Conservation (phyloP, 2,113 vertebrate genomes). For the Otocyon megalotis region DNA sequence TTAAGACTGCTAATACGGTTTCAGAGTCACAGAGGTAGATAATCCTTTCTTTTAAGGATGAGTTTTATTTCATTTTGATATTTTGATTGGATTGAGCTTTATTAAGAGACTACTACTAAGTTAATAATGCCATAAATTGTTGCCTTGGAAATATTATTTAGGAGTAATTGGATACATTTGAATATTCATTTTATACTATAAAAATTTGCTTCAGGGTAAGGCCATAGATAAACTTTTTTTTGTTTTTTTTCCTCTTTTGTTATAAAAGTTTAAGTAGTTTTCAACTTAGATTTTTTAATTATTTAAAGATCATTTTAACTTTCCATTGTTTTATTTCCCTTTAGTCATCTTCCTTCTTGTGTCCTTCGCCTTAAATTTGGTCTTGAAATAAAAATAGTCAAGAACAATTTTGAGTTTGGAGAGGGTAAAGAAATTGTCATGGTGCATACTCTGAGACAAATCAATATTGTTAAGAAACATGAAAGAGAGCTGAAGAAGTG, state of each 20-base stretch:
- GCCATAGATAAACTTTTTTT: background rate
- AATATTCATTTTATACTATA: constrained; percentile 32
- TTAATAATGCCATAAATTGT: background rate
- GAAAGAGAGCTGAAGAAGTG: background rate
- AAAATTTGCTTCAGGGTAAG: constrained; percentile 51
- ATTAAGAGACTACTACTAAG: background rate
- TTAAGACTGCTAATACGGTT: background rate
- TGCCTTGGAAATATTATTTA: background rate
- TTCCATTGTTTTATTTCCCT: constrained; percentile 21
- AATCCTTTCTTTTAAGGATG: background rate
- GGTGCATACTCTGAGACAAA: background rate
- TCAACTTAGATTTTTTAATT: constrained; percentile 48
- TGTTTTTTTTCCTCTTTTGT: background rate
- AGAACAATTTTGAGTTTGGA: constrained; percentile 24
- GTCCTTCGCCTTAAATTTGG: constrained; percentile 37
- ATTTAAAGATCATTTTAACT: constrained; percentile 49
- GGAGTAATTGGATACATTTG: constrained; percentile 5
- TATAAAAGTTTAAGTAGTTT: constrained; percentile 29
- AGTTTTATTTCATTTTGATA: constrained; percentile 22
- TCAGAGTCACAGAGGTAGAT: background rate
- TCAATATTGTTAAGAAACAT: background rate
- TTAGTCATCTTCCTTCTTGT: background rate
- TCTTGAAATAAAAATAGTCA: constrained; percentile 3
- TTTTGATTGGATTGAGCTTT: constrained; percentile 11
- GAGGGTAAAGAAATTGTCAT: background rate